Evolutionary conservation across 2,888 invertebrate species (phyloP), one percentile per base, ranked within the genome.

Genomic region (Pollenia amentaria): DNA sequence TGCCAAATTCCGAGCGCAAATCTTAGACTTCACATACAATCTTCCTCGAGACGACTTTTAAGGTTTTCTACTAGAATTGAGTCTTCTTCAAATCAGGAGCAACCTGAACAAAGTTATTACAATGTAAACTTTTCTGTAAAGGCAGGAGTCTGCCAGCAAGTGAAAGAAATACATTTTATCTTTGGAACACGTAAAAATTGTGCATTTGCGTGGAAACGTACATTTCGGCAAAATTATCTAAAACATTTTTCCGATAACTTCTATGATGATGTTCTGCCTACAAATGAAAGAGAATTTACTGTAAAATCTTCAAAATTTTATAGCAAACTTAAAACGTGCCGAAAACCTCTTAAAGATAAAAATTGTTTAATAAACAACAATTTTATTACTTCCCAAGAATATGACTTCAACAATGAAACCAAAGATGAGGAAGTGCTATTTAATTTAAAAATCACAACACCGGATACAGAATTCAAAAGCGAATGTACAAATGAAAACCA

Each of bases 121-220:
- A 64, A 21, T 65, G 42, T 46, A 8, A 12, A 65, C n/a, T 90
- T 89, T 81, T 84, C 82, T 83, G 80, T 88, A 69, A 85, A 86
- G 78, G 88, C 88, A 60, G 89, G 88, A 72, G 86, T 88, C 80
- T 89, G 88, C 77, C 87, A 89, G 38, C 88, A 87, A 80, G 87
- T 89, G 73, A 88, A 89, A 70, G 88, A 89, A 73, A 88, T 90
- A 62, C 89, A 87, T 78, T 89, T 89, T 44, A 67, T 77, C 44
- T 81, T 78, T 21, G 44, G 88, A 75, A 64, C 88, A 72, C 75
- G 83, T 42, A 87, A 81, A 10, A 83, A 76, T 14, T 89, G 90
- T 46, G 88, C 89, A n/a, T 89, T 89, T 75, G 85, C 88, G 40
- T 90, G 90, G 90, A 89, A 90, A 38, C 88, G 88, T n/a, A 90